Evolutionary conservation across 2,888 invertebrate genomes (phyloP), one percentile per base, ranked within the genome.

Genomic region (Tetheella fluctuosa): DNA sequence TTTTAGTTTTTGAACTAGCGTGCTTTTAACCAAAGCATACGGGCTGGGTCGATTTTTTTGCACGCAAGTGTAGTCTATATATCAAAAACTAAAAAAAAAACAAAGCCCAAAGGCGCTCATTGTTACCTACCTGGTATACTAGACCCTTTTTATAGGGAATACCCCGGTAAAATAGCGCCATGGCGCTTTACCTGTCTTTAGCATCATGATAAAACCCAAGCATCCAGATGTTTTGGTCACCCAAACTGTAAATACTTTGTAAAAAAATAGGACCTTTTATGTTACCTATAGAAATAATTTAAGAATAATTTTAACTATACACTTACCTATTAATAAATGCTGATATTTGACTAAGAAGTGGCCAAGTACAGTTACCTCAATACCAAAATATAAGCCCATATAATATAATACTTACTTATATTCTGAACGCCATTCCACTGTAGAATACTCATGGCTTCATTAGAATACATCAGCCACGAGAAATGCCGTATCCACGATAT

Each of bases 391-490:
- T n/a, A n/a, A n/a, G n/a, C 3, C 48, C 17, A 48, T 48, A 17
- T 1, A 4, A 13, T 23, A 23, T 53, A 34, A 57, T 63, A 90
- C 94, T 94, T 90, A 97, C 96, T 94, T 69, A 96, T 96, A 80
- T 96, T 96, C 60, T 94, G 91, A 1, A 97, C 94, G 13, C 95
- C 96, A 58, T 95, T 93, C 98, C 97, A 97, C 77, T 97, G 97
- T 15, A 96, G 87, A 68, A 97, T 96, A 57, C 95, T 96, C 90
- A 97, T 94, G 0, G 96, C 96, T 91, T 97, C 97, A 72, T 97
- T 97, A 13, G 97, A 96, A 85, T 97, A 97, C 94, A 97, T 95
- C 76, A 97, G 91, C 97, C 97, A 98, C 0, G 97, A 97, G 6
- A 97, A 78, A 76, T 97, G 95, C 69, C 96, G 95, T 1, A 96